These are phyloP conservation scores for Halcyon malimbica DNA, from an alignment of 2,113 vertebrate genomes.

Conservation along the genomic window DNA sequence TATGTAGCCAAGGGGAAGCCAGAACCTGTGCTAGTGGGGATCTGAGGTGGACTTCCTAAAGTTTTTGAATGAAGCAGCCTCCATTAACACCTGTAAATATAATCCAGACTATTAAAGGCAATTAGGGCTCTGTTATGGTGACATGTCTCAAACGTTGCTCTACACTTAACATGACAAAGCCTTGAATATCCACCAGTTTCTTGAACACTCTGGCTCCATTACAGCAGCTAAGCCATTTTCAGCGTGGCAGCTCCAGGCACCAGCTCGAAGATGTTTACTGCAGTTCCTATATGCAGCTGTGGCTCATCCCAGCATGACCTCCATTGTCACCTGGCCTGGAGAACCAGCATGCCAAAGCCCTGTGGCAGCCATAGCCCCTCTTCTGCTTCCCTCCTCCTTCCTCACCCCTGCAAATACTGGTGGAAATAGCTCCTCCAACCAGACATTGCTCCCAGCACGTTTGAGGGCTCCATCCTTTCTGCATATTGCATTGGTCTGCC, in stretches of 20 bases:
- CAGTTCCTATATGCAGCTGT: not conserved
- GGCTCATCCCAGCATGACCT: rapidly evolving
- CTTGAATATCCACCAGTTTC: not conserved
- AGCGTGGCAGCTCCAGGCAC: not conserved
- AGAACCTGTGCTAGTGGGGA: not conserved
- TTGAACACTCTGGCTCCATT: not conserved
- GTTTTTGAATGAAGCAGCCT: not conserved
- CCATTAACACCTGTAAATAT: not conserved
- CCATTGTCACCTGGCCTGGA: rapidly evolving
- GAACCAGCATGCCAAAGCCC: not conserved
- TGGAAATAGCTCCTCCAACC: not conserved
- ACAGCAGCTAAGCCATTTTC: not conserved
- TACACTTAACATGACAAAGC: not conserved
- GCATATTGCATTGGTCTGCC: not conserved
- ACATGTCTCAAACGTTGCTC: not conserved
- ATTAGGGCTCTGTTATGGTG: not conserved
- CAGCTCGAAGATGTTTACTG: rapidly evolving
- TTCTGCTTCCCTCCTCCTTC: not conserved
- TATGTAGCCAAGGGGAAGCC: not conserved
- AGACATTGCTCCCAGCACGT: rapidly evolving
- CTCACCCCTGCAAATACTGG: not conserved
- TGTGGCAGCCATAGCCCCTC: not conserved
- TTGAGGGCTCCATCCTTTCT: not conserved
- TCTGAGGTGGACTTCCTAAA: not conserved
- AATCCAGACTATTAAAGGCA: not conserved